These are phyloP conservation scores for Agonopterix heracliana DNA, from an alignment of 2,888 invertebrate genomes.

Conservation along the genomic window DNA sequence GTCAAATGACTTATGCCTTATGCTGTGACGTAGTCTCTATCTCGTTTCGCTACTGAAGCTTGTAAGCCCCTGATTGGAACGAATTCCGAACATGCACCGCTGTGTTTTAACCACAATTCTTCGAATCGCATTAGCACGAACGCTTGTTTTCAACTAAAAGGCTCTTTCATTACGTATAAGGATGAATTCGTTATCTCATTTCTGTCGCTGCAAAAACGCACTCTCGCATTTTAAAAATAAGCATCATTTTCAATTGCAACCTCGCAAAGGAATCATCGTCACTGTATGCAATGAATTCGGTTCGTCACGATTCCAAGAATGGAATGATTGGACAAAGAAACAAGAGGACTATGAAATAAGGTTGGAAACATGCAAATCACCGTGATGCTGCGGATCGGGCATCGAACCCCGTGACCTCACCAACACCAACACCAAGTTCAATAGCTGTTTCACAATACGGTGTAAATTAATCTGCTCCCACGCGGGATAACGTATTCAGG, in stretches of 20 bases:
- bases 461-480: slow-evolving; percentile 32
- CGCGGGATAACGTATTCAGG: slow-evolving; percentile 28
- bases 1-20: too few relatives aligned
- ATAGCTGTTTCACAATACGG: slow-evolving; percentile 18
- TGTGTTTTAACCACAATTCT: slow-evolving; percentile 22
- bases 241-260: neutral
- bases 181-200: slow-evolving; percentile 13
- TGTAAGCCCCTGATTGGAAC: too few relatives aligned
- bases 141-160: slow-evolving; percentile 24
- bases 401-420: slow-evolving; percentile 46
- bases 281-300: slow-evolving; percentile 24
- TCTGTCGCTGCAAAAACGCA: neutral
- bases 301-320: slow-evolving; percentile 44
- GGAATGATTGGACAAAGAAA: slow-evolving; percentile 39
- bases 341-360: slow-evolving; percentile 43
- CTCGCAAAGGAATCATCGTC: neutral
- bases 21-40: too few relatives aligned
- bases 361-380: slow-evolving; percentile 52
- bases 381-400: slow-evolving; percentile 44
- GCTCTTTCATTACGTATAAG: slow-evolving; percentile 6
- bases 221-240: neutral
- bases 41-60: too few relatives aligned
- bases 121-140: slow-evolving; percentile 20
- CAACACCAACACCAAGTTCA: slow-evolving; percentile 12
- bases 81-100: slow-evolving; percentile 8